These are phyloP conservation scores for Battus philenor DNA, from an alignment of 1,140 invertebrate species.

Conservation along the genomic window DNA sequence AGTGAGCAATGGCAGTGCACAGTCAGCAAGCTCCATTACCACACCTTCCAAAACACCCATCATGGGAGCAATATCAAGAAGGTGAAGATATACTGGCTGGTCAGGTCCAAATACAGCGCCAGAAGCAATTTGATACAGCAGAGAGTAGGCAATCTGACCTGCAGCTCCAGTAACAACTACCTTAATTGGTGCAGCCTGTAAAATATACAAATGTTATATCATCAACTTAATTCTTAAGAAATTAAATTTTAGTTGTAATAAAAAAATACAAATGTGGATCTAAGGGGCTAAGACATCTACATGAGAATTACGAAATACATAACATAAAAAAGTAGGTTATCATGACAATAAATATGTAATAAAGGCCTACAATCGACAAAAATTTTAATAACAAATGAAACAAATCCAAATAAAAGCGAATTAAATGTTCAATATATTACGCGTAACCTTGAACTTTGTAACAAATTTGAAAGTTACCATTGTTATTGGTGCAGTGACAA, in stretches of 20 bases:
- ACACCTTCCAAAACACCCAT: slow-evolving; percentile 96
- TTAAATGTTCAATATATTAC: no score
- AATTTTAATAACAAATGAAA: background rate
- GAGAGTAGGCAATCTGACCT: slow-evolving; percentile 98
- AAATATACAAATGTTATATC: slow-evolving; percentile 25
- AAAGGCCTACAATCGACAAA: background rate
- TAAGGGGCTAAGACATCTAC: background rate
- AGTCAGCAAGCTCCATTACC: slow-evolving; percentile 97
- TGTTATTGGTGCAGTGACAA: slow-evolving; percentile 15
- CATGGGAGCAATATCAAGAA: slow-evolving; percentile 97
- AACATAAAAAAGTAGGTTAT: background rate
- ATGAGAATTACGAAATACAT: background rate
- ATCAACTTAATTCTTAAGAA: slow-evolving; percentile 2
- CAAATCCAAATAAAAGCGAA: no score
- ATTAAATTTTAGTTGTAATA: slow-evolving; percentile 3
- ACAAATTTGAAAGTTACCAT: slow-evolving; percentile 26
- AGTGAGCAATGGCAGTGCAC: slow-evolving; percentile 92
- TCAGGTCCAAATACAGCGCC: slow-evolving; percentile 97
- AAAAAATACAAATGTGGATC: background rate
- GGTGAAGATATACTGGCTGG: slow-evolving; percentile 91
- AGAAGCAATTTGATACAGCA: slow-evolving; percentile 95
- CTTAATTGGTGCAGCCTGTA: slow-evolving; percentile 87
- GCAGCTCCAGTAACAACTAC: slow-evolving; percentile 98
- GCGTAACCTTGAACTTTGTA: slow-evolving; percentile 3
- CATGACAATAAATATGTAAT: background rate